Evolutionary conservation across 1,140 invertebrate genomes (phyloP), one percentile per base, ranked within the genome.

Genomic region (Maniola jurtina): DNA sequence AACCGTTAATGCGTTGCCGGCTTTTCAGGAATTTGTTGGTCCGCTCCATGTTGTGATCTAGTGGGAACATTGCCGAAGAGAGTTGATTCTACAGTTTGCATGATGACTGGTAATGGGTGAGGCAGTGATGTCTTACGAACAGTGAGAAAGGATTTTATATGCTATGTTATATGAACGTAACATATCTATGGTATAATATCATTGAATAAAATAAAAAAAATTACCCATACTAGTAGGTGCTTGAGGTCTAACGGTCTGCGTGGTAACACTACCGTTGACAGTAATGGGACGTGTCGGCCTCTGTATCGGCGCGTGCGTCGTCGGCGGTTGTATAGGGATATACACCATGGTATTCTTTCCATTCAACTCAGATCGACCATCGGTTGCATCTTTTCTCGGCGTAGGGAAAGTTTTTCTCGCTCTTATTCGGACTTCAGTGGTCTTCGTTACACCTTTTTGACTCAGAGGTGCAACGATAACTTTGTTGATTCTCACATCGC

Each of bases 291-390:
- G 60, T 0, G 61, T 58, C 11, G 71, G 68, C 10, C 81, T 61
- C 13, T 57, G 34, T 10, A 77, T 55, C 0, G 88, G 88, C 11
- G 84, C 83, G 63, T 88, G 85, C 0, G 81, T 84, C 5, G 58
- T 66, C 6, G 88, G 77, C 52, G 89, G 87, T 64, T 91, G 87
- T 16, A 89, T 88, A 0, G 87, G 89, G 33, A 91, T 91, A 63
- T 91, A 91, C 58, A 91, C 89, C 89, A 91, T 91, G 0, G 86
- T 87, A 64, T 91, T 91, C 65, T 91, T 91, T 0, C 82, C 72
- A 35, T 82, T 89, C 48, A 91, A 64, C 25, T 88, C 86, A 42
- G 83, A 83, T 5, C 84, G 68, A 0, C 77, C 78, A 5, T 89
- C 85, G 6, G 2, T 56, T 5, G 85, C 84, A 6, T 77, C 59